These are phyloP conservation scores for Globicephala melas DNA, from an alignment of 2,113 vertebrate genomes.

Conservation along the genomic window DNA sequence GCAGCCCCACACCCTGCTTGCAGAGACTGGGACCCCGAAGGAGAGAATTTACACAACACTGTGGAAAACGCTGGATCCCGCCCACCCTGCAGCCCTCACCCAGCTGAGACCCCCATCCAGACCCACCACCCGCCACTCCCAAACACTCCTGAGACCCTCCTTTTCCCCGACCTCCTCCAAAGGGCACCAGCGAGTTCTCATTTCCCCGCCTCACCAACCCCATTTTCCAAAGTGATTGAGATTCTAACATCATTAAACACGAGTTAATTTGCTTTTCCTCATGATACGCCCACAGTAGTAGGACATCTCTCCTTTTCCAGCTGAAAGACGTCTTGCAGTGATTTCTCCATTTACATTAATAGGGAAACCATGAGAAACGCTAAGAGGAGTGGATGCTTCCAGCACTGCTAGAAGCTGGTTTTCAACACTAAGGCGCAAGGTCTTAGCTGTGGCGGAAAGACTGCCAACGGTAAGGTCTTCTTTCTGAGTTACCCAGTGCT, in stretches of 20 bases:
- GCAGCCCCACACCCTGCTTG: neutral
- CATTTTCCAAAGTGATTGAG: neutral
- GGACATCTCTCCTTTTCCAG: conserved; percentile 66
- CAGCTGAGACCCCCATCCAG: fast-evolving
- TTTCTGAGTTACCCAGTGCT: neutral
- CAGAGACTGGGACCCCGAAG: neutral
- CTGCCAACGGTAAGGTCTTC: fast-evolving
- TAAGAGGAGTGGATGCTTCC: neutral
- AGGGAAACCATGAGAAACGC: conserved; percentile 56
- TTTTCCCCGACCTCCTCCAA: neutral
- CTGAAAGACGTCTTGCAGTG: conserved; percentile 59
- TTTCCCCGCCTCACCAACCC: conserved; percentile 48
- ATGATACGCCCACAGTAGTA: conserved; percentile 1
- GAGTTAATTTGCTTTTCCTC: conserved; percentile 71
- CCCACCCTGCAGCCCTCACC: fast-evolving
- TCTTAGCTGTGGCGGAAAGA: neutral
- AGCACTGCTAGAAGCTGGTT: neutral
- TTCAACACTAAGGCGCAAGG: conserved; percentile 56
- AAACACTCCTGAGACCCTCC: fast-evolving
- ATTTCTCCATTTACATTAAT: conserved; percentile 60
- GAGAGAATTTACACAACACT: fast-evolving
- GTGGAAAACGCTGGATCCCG: fast-evolving
- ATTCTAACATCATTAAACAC: conserved; percentile 47
- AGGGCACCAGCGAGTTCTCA: neutral
- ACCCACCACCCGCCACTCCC: fast-evolving